A percentile compares a stretch with the other conserved stretches of the same genome.
phyloP scores from a whole-genome alignment of 2,797 vertebrate species.

The Chrosomus eos region DNA sequence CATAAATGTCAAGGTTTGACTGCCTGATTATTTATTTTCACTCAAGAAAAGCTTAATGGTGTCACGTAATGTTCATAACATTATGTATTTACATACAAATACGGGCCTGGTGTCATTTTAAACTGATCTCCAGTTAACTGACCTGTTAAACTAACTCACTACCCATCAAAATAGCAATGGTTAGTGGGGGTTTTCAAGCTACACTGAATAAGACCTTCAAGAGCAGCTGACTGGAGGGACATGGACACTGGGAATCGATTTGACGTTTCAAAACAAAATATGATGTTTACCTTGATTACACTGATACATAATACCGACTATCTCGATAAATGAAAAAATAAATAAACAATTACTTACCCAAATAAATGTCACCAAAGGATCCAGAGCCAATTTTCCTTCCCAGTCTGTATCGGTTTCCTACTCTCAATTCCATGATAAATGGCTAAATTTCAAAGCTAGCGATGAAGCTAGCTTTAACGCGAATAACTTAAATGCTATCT shows the following conservation, averaged over 20 bases:
- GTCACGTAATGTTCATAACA: background rate
- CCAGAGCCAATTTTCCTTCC: conserved; percentile 98
- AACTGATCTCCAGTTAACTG: background rate
- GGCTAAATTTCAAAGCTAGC: conserved; percentile 66
- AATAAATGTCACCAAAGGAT: conserved; percentile 96
- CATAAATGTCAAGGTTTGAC: background rate
- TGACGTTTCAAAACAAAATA: conserved; percentile 39
- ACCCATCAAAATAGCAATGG: background rate
- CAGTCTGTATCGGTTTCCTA: conserved; percentile 95
- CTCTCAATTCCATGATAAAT: conserved; percentile 90
- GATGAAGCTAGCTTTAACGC: conserved; percentile 67
- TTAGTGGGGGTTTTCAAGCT: conserved; percentile 15
- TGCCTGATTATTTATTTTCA: background rate
- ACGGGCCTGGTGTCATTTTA: background rate
- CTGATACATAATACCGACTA: background rate
- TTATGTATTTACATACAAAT: background rate
- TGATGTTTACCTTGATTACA: background rate
- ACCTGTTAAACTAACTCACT: background rate
- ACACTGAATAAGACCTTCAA: background rate
- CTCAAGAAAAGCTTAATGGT: background rate
- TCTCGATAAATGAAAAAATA: background rate
- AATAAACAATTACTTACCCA: conserved; percentile 82
- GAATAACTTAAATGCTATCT: conserved; percentile 46
- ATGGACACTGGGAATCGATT: background rate
- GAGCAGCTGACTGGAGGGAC: conserved; percentile 10